phyloP scores from a whole-genome alignment of 2,797 vertebrate genomes.

The Limnodromus scolopaceus region DNA sequence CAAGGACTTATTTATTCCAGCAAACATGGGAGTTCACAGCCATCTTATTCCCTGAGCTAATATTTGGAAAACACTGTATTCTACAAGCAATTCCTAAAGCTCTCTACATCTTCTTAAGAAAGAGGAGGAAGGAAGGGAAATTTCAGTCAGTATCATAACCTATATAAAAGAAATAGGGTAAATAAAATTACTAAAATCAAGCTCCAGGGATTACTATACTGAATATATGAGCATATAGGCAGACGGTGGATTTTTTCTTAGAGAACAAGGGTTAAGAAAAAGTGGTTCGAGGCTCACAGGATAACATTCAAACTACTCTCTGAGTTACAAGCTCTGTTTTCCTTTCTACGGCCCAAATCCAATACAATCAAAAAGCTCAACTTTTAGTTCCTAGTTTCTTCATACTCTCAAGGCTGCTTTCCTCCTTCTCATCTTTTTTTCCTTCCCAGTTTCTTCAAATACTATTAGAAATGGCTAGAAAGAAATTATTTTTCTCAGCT shows the following conservation, averaged over 20 bases:
- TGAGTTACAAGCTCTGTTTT: not conserved
- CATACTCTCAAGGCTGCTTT: not conserved
- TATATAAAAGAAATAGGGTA: not conserved
- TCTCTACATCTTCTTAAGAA: conserved; percentile 33
- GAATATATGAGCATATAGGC: not conserved
- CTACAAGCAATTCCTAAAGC: conserved; percentile 61
- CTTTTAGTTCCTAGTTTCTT: not conserved
- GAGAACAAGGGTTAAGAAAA: not conserved
- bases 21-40: conserved; percentile 35
- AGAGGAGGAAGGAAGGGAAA: not conserved
- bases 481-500: not conserved
- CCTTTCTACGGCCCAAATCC: not conserved
- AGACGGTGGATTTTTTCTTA: not conserved
- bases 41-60: conserved; percentile 66
- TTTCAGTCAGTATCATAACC: conserved; percentile 15
- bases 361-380: not conserved
- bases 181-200: not conserved
- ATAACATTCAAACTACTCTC: not conserved
- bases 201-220: not conserved
- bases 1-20: conserved; percentile 64
- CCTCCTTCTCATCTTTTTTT: not conserved
- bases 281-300: not conserved
- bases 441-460: not conserved
- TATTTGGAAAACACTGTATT: conserved; percentile 70
- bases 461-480: not conserved